These are phyloP conservation scores for Drosophila kepulauana DNA, from an alignment of 1,140 invertebrate genomes.

Conservation along the genomic window DNA sequence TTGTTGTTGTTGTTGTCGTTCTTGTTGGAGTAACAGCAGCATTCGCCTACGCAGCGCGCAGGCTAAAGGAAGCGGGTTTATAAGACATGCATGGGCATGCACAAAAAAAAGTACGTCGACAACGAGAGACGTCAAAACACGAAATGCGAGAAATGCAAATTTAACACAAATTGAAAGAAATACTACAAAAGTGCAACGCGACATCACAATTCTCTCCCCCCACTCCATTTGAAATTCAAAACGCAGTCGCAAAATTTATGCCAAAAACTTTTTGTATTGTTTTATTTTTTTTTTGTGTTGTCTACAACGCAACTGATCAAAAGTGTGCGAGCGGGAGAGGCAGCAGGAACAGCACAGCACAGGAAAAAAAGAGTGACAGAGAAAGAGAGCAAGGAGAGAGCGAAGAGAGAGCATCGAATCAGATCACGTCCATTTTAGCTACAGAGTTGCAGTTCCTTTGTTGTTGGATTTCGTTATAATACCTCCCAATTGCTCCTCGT, in stretches of 20 bases:
- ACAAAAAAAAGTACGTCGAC: constrained; percentile 37
- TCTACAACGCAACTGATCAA: constrained; percentile 44
- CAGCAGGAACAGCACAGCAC: neutral
- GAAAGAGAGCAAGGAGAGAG: constrained; percentile 13
- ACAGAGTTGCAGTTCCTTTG: constrained; percentile 47
- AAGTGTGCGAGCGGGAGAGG: constrained; percentile 13
- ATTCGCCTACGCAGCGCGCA: constrained; percentile 68
- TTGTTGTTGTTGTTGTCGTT: constrained; percentile 3
- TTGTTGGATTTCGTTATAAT: constrained; percentile 43
- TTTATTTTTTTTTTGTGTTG: too few relatives aligned
- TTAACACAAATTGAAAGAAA: constrained; percentile 46
- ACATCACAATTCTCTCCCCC: constrained; percentile 23
- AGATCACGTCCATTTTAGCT: constrained; percentile 49
- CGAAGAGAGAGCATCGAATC: constrained; percentile 25
- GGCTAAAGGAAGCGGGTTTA: constrained; percentile 49
- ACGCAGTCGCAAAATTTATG: constrained; percentile 51
- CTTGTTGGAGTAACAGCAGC: constrained; percentile 52
- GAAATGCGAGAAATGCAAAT: constrained; percentile 55
- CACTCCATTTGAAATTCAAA: constrained; percentile 49
- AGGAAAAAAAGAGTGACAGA: constrained; percentile 2
- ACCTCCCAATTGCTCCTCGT: constrained; percentile 47
- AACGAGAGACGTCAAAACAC: constrained; percentile 23
- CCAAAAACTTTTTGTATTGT: constrained; percentile 16
- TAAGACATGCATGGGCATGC: constrained; percentile 56
- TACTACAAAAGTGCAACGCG: constrained; percentile 35